phyloP scores from a whole-genome alignment of 2,113 vertebrate species.

The Rhadina sibilatrix region DNA sequence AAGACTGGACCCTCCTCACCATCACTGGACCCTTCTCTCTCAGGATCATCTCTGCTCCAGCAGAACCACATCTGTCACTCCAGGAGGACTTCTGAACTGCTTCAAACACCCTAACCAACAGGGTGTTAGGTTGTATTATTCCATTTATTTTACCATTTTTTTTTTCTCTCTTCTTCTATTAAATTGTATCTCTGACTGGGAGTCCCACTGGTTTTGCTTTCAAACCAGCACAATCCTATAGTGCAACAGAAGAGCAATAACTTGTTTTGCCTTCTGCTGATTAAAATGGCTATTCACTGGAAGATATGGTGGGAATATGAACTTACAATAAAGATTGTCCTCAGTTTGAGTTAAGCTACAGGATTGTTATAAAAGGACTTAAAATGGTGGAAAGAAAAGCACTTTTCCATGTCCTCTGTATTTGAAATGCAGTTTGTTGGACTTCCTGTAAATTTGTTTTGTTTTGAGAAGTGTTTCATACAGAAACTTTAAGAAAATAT shows the following conservation, averaged over 20 bases:
- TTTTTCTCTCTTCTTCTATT: too few species aligned
- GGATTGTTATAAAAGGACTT: background rate
- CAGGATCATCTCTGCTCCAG: too few species aligned
- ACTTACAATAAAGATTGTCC: background rate
- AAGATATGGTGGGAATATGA: background rate
- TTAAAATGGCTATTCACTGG: background rate
- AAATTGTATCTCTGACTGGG: too few species aligned
- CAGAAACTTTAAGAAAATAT: background rate
- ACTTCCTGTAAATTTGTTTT: background rate
- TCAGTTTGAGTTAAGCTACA: background rate
- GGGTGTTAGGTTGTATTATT: too few species aligned
- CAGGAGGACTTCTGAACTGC: too few species aligned
- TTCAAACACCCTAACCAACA: too few species aligned
- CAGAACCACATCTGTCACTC: too few species aligned
- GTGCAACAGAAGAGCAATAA: background rate
- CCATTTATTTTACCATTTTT: too few species aligned
- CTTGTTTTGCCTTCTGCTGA: background rate
- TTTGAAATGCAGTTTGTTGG: background rate
- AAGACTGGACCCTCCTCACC: too few species aligned
- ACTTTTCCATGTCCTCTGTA: background rate
- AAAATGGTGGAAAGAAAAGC: rapidly evolving
- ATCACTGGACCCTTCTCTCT: too few species aligned
- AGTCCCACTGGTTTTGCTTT: too few species aligned
- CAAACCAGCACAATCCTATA: too few species aligned
- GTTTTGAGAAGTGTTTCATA: background rate